Evolutionary conservation across 2,797 vertebrate genomes (phyloP), one percentile per base, ranked within the genome.

Genomic region (Merluccius polli): DNA sequence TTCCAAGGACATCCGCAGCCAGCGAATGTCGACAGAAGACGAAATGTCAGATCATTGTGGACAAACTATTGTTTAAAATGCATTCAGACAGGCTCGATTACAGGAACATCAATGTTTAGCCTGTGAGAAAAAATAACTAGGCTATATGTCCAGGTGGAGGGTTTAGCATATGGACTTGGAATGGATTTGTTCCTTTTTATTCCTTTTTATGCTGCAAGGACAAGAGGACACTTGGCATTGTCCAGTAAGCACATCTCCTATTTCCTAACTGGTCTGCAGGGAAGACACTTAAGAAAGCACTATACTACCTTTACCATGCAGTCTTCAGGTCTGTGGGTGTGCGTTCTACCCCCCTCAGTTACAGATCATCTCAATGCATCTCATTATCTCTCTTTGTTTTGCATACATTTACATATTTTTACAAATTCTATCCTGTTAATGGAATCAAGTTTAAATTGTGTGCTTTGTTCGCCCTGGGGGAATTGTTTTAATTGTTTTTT

Each of bases 371-470:
- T 15, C 86, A 86, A 88, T 82, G 79, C 77, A 87, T 89, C 79
- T 87, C 74, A 87, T 90, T 87, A 90, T 85, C 41, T 59, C 29
- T 75, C 41, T 67, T 77, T 59, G 77, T 73, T 80, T 81, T 90
- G 87, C 85, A 91, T 90, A 85, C 33, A 92, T 81, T 85, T 76
- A 73, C 87, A 87, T 89, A 81, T 76, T 83, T 88, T 86, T 76
- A 77, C 80, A 81, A 83, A 83, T 87, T 74, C 81, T 86, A 84
- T 84, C 79, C 84, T 84, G 78, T 80, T 79, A 75, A 75, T 84
- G 83, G 76, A 88, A 90, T 84, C 89, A 75, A 80, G 74, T 87
- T 79, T 67, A 81, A 73, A 85, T 73, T 44, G 72, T 73, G 67
- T 38, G 32, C 73, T 36, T 75, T 75, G 35, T 69, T 73, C 35